These are phyloP conservation scores for Dorcus parallelipipedus DNA, from an alignment of 2,888 invertebrate species.

Conservation along the genomic window DNA sequence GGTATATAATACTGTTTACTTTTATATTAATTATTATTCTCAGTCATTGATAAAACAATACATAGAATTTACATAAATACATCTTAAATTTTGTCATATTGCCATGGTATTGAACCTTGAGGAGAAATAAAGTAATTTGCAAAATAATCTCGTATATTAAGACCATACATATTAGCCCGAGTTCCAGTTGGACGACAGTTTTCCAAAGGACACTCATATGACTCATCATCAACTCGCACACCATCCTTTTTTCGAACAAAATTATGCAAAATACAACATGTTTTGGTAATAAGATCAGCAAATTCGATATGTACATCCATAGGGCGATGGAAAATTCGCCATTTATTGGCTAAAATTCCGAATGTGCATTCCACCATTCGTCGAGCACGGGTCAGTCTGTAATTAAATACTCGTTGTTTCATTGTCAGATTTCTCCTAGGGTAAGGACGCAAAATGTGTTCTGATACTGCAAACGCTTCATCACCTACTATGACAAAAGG, in stretches of 20 bases:
- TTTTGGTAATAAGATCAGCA: conserved; percentile 23
- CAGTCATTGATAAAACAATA: too few relatives aligned
- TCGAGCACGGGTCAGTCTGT: conserved; percentile 15
- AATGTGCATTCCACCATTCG: conserved; percentile 29
- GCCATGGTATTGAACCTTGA: conserved; percentile 18
- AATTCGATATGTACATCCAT: conserved; percentile 10
- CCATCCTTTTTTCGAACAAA: conserved; percentile 10
- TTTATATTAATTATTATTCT: too few relatives aligned
- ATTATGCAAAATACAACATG: conserved; percentile 24
- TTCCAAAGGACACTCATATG: conserved; percentile 5
- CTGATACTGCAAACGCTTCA: conserved; percentile 5
- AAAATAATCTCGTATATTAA: conserved; percentile 21
- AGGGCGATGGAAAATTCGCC: conserved; percentile 26
- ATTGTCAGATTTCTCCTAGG: not conserved
- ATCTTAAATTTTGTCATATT: too few relatives aligned
- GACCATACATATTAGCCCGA: conserved; percentile 9
- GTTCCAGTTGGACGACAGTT: not conserved
- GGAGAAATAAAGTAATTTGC: conserved; percentile 25
- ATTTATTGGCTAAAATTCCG: conserved; percentile 29
- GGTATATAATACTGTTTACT: too few relatives aligned
- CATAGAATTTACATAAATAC: too few relatives aligned
- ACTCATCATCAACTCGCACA: conserved; percentile 1
- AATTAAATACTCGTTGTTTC: conserved; percentile 6
- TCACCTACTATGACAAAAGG: conserved; percentile 9
- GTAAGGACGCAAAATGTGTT: conserved; percentile 3